Evolutionary conservation across 1,140 invertebrate species (phyloP).

Genomic region (honey bee (Apis mellifera)): DNA sequence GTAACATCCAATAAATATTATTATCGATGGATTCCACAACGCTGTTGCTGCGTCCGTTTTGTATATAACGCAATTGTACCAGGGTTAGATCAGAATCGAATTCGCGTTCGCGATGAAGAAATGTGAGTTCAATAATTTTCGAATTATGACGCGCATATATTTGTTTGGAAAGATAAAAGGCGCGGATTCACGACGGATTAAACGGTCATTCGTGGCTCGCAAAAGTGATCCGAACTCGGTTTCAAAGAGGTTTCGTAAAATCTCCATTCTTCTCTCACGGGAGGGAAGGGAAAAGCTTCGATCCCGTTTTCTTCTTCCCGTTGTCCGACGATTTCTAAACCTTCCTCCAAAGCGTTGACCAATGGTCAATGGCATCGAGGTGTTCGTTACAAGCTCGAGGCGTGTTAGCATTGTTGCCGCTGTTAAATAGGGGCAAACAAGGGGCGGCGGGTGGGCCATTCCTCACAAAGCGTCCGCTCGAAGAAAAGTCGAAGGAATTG

Average conservation of each 20-base stretch:
- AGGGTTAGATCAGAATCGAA: too few species aligned
- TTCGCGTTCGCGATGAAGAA: too few species aligned
- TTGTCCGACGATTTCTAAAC: background rate
- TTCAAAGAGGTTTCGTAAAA: conserved; percentile 22
- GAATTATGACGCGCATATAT: too few species aligned
- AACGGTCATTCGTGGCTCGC: background rate
- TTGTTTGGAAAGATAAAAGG: too few species aligned
- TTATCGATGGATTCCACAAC: conserved; percentile 21
- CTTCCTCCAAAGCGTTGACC: conserved; percentile 16
- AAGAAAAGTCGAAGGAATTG: conserved; percentile 35
- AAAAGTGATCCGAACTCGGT: conserved; percentile 3
- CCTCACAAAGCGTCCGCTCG: background rate
- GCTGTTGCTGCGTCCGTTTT: too few species aligned
- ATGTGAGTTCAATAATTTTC: too few species aligned
- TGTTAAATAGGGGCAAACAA: conserved; percentile 71
- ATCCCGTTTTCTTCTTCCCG: conserved; percentile 2
- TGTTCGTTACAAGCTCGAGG: conserved; percentile 48
- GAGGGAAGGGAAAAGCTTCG: background rate
- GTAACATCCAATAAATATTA: conserved; percentile 51
- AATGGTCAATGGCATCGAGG: conserved; percentile 21
- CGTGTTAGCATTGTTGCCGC: conserved; percentile 51
- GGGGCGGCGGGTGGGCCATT: conserved; percentile 64
- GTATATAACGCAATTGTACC: too few species aligned
- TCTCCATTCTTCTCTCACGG: background rate
- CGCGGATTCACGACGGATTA: background rate